Base-by-base conservation (phyloP, 2,797 vertebrate genomes). In the Moxostoma hubbsi region DNA sequence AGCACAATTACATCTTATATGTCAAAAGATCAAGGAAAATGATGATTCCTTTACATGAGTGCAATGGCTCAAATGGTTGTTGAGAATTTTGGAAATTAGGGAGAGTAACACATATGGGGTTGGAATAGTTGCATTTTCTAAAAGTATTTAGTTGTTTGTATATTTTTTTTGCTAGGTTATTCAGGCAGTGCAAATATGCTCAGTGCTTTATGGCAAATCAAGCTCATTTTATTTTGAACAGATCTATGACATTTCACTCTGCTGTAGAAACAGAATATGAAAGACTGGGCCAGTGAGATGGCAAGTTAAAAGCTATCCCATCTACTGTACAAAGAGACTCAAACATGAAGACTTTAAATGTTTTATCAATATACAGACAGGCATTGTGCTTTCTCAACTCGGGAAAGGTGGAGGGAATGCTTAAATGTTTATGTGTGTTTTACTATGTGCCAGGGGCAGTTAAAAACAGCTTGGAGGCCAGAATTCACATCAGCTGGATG, bases 261-360 rank as follows among this genome's bases (percentile, higher is more conserved):
- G n/a, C 7, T 67, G 6, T 49, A 77, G 59, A 75, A 72, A 78
- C 53, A 16, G 51, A 58, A 61, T 71, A 24, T 77, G 79, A 53
- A 69, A 69, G 51, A 55, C 69, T 11, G 12, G 16, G 47, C 36
- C 36, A 67, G 64, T 50, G 2, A 36, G 4, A 36, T 36, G 36
- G 36, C 36, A 47, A 78, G 83, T 78, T 81, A 80, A 86, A 67
- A 84, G 73, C 68, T 67, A 54, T 72, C 13, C 81, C 65, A 86
- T 65, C 81, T 83, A 72, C 11, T 79, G 55, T 65, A 82, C 12
- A 24, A 66, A 77, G 16, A 10, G 46, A 78, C 76, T 85, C 63
- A 57, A 67, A 84, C 61, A 59, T 70, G 75, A 51, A 43, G 70
- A 51, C 76, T 79, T 77, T 55, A 78, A 77, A 83, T 59, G 58